These are phyloP conservation scores for Platysternon megacephalum DNA, from an alignment of 2,113 vertebrate genomes.

Conservation along the genomic window DNA sequence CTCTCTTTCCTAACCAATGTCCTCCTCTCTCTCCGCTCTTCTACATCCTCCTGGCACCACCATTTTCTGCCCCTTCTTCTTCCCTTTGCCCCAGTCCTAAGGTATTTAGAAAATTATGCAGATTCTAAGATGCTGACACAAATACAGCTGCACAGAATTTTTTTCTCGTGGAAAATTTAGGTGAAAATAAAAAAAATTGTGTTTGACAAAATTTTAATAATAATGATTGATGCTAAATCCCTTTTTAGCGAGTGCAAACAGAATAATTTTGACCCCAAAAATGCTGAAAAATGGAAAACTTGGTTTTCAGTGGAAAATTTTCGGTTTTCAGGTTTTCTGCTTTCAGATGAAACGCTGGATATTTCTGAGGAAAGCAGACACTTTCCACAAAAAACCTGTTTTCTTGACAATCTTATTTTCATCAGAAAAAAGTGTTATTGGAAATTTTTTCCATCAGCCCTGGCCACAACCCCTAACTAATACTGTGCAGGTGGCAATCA, in stretches of 20 bases:
- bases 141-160: slow-evolving; percentile 5
- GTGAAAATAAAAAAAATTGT: neutral
- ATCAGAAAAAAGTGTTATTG: neutral
- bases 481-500: neutral
- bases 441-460: neutral
- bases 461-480: neutral
- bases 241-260: neutral
- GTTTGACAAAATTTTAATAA: slow-evolving; percentile 1
- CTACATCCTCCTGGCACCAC: slow-evolving; percentile 27
- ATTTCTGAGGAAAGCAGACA: neutral
- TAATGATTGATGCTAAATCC: neutral
- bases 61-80: neutral
- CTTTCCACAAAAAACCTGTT: slow-evolving; percentile 2
- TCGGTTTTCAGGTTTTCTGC: neutral
- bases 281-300: neutral
- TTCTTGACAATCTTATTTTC: neutral
- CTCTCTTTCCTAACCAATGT: neutral
- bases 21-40: neutral
- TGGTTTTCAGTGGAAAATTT: neutral
- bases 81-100: neutral
- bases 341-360: slow-evolving; percentile 20
- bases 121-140: slow-evolving; percentile 12
- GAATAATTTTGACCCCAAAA: neutral
- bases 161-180: neutral
- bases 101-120: slow-evolving; percentile 2